A percentile compares a stretch with the other conserved stretches of the same genome.
phyloP scores from a whole-genome alignment of 1,140 invertebrate species.

The Batillaria attramentaria region DNA sequence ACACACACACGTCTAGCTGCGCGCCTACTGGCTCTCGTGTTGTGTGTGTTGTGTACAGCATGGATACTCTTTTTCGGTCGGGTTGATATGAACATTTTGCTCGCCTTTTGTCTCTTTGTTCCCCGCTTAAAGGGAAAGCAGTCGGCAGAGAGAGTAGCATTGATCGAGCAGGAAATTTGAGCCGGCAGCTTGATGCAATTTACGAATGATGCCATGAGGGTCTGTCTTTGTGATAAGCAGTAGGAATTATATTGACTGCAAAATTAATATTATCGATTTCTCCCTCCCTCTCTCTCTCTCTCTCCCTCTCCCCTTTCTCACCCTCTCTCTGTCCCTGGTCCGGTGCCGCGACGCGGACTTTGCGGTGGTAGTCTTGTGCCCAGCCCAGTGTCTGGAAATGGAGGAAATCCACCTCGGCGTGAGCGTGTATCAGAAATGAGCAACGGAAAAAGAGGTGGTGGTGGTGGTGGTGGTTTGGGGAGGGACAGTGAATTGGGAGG shows the following conservation, averaged over 20 bases:
- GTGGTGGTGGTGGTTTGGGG: too few species aligned
- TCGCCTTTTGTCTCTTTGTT: neutral
- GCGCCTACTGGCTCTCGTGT: neutral
- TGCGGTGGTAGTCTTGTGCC: too few species aligned
- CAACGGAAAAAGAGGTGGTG: too few species aligned
- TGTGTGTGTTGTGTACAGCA: too few species aligned
- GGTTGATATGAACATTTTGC: too few species aligned
- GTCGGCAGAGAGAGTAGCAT: neutral
- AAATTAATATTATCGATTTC: conserved; percentile 34
- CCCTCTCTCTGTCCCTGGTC: neutral
- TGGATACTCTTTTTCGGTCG: too few species aligned
- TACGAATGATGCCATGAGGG: conserved; percentile 27
- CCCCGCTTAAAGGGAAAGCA: neutral
- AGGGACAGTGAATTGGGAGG: too few species aligned
- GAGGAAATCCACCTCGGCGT: too few species aligned
- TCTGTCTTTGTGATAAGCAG: conserved; percentile 33
- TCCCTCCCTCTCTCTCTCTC: neutral
- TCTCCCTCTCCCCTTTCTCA: neutral
- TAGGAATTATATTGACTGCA: conserved; percentile 37
- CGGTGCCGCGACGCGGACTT: neutral
- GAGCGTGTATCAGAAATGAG: too few species aligned
- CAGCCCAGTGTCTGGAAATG: too few species aligned
- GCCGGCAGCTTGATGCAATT: conserved; percentile 32
- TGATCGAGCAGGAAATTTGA: conserved; percentile 25
- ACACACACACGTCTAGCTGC: too few species aligned